Conservation (phyloP, 2,797 vertebrate species). For the Chromis chromis region DNA sequence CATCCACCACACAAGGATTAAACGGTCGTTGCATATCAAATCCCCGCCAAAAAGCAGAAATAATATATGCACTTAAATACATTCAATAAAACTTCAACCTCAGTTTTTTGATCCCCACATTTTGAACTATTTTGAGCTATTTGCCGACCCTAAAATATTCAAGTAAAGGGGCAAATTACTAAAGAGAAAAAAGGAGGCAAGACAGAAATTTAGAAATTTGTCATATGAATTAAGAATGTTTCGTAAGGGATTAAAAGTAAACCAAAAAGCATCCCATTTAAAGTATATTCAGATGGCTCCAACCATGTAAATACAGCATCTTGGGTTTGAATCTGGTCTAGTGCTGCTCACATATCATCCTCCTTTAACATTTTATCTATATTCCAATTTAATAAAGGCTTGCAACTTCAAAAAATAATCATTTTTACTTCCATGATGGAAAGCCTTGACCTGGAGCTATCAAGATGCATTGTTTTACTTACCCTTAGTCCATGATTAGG, state of each 20-base stretch:
- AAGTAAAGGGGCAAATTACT: conserved; percentile 37
- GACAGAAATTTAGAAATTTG: conserved; percentile 50
- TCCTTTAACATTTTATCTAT: not conserved
- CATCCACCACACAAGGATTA: conserved; percentile 79
- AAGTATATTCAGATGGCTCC: conserved; percentile 25
- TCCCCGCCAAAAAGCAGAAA: conserved; percentile 65
- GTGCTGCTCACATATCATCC: not conserved
- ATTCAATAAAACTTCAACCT: conserved; percentile 73
- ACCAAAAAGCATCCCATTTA: conserved; percentile 34
- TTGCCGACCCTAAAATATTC: conserved; percentile 69
- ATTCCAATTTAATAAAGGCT: not conserved
- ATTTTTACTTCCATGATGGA: not conserved
- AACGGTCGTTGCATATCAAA: conserved; percentile 71
- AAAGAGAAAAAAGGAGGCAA: conserved; percentile 28
- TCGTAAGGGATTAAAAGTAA: conserved; percentile 39
- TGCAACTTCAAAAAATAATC: not conserved
- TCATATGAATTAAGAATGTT: conserved; percentile 48
- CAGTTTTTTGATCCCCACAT: conserved; percentile 64
- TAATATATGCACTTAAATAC: conserved; percentile 80
- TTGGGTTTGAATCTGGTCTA: conserved; percentile 8
- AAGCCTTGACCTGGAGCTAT: not conserved
- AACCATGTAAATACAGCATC: conserved; percentile 17
- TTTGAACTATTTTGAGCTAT: conserved; percentile 67
- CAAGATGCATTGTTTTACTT: not conserved
- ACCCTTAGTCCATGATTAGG: not conserved